phyloP scores from a whole-genome alignment of 1,140 invertebrate species.

The Drosophila melanica region DNA sequence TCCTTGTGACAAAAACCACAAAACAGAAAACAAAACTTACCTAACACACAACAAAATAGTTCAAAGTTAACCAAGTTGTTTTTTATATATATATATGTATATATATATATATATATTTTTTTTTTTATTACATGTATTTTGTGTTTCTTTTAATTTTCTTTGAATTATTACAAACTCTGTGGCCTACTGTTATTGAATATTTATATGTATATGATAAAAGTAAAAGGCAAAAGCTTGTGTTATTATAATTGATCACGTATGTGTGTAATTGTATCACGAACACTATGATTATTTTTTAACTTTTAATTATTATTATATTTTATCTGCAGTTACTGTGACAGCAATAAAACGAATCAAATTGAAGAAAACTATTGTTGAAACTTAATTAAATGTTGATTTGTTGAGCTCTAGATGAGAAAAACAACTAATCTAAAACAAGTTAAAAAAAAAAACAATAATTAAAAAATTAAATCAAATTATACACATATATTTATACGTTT shows the following conservation, averaged over 20 bases:
- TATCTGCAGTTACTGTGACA: conserved; percentile 53
- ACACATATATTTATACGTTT: conserved; percentile 33
- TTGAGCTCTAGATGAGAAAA: conserved; percentile 12
- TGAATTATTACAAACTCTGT: conserved; percentile 42
- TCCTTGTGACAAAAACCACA: conserved; percentile 41
- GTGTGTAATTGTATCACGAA: conserved; percentile 31
- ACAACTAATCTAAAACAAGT: background rate
- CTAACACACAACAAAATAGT: conserved; percentile 28
- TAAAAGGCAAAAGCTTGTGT: conserved; percentile 36
- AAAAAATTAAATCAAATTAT: conserved; percentile 18
- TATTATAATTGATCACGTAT: conserved; percentile 68
- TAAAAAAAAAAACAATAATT: background rate
- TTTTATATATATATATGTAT: conserved; percentile 33
- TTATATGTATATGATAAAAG: conserved; percentile 38
- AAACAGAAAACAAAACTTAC: conserved; percentile 8
- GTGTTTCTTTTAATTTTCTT: conserved; percentile 26
- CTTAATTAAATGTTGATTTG: conserved; percentile 44
- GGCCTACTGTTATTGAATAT: conserved; percentile 61
- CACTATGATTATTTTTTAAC: conserved; percentile 33
- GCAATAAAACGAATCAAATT: conserved; percentile 22
- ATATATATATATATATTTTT: conserved; percentile 29
- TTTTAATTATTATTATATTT: conserved; percentile 32
- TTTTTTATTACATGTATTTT: conserved; percentile 17
- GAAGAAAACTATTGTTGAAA: conserved; percentile 60
- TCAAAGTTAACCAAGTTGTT: conserved; percentile 26